Conservation (phyloP, 2,888 invertebrate species). For the Meganola albula region DNA sequence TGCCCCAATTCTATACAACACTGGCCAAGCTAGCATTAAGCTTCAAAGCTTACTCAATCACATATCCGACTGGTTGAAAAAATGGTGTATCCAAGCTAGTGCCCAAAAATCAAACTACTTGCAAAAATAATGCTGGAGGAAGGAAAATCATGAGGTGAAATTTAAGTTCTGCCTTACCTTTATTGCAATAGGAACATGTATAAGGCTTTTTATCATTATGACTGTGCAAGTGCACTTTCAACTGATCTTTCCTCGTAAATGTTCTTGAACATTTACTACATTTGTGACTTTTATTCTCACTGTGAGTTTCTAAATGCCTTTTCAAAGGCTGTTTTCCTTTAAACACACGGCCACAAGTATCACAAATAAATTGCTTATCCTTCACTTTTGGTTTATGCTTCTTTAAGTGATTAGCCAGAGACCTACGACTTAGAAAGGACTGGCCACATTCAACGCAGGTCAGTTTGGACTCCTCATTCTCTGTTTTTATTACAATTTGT, state of each 20-base stretch:
- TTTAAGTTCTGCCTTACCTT: too few relatives aligned
- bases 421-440: slow-evolving; percentile 68
- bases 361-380: slow-evolving; percentile 65
- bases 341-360: slow-evolving; percentile 66
- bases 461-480: slow-evolving; percentile 33
- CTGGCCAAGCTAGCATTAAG: too few relatives aligned
- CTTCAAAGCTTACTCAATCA: too few relatives aligned
- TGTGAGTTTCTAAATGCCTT: slow-evolving; percentile 75
- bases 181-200: slow-evolving; percentile 76
- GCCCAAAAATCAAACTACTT: too few relatives aligned
- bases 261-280: slow-evolving; percentile 78
- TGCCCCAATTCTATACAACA: too few relatives aligned
- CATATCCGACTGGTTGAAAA: too few relatives aligned
- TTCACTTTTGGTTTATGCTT: slow-evolving; percentile 44
- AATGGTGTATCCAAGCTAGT: too few relatives aligned
- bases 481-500: slow-evolving; percentile 34
- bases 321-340: slow-evolving; percentile 52
- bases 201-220: slow-evolving; percentile 77
- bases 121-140: too few relatives aligned
- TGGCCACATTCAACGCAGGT: slow-evolving; percentile 73
- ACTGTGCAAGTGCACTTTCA: slow-evolving; percentile 76
- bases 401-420: slow-evolving; percentile 58
- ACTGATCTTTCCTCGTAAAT: slow-evolving; percentile 76
- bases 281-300: slow-evolving; percentile 63
- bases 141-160: too few relatives aligned